phyloP scores from a whole-genome alignment of 2,113 vertebrate genomes.

The Mobula hypostoma region DNA sequence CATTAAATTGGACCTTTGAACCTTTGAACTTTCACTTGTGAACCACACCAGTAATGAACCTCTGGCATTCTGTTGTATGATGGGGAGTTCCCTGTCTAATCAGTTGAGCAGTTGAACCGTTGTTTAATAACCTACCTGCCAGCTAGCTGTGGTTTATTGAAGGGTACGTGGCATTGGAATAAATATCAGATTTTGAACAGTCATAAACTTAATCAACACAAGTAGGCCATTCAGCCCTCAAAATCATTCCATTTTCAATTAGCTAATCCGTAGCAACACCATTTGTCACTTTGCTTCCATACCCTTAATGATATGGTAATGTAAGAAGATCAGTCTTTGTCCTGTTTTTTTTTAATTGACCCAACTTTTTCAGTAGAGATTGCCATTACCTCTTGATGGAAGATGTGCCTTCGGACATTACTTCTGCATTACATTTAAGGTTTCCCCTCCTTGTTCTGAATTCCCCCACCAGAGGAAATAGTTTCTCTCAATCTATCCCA shows the following conservation, averaged over 20 bases:
- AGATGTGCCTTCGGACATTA: background rate
- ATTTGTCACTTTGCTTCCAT: background rate
- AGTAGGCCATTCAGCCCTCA: background rate
- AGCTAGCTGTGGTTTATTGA: background rate
- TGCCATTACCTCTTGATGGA: background rate
- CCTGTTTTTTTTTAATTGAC: background rate
- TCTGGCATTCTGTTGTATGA: background rate
- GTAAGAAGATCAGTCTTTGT: background rate
- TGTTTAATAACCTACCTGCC: background rate
- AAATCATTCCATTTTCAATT: background rate
- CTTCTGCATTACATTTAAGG: background rate
- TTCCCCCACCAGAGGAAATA: background rate
- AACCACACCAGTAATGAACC: background rate
- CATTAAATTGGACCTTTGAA: too few species aligned
- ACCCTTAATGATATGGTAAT: background rate
- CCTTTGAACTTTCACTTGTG: background rate
- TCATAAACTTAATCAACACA: background rate
- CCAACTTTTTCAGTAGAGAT: background rate
- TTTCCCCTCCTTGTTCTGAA: background rate
- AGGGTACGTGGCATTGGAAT: background rate
- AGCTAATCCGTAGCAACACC: background rate
- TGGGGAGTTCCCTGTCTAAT: background rate
- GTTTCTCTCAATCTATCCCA: background rate
- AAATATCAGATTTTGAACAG: background rate
- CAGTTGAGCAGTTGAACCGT: background rate